Base-by-base conservation (phyloP, 2,113 vertebrate genomes). In the Myrmophylax atrothorax region DNA sequence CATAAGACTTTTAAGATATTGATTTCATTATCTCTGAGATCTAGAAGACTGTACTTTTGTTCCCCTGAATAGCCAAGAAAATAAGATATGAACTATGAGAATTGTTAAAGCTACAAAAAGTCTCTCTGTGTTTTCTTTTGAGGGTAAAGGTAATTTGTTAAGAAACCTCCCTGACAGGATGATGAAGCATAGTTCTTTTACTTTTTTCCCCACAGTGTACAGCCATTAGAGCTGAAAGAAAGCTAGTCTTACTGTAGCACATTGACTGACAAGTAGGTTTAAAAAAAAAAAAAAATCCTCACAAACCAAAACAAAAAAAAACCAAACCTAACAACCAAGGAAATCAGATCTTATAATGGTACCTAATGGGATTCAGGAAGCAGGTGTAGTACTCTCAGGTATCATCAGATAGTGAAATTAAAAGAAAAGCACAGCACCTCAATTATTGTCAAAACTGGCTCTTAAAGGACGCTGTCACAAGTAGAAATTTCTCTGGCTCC, bases 151-250 rank as follows among this genome's bases (percentile, higher is more conserved):
- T 98, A 98, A 99, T 99, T 98, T 99, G 98, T 99, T 98, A 98
- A 97, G 98, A 98, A 98, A 98, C 97, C 93, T 98, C 80, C 93
- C 97, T 99, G 99, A 98, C 99, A 99, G 98, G 95, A 99, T 99
- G 98, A 99, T 99, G 97, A 98, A 99, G 98, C 97, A 94, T 97
- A 97, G 96, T 96, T 96, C 98, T 98, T 98, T 98, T 98, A 97
- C 97, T 98, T 97, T 98, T 98, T 97, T 96, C 90, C 97, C 98
- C 96, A 98, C 97, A 80, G 95, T 84, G 40, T 97, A 97, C 96
- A 97, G 96, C 97, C 97, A 97, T 96, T 97, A 97, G 97, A 98
- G 97, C 98, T 98, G 98, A 98, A 98, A 95, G 97, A 98, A 98
- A 98, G 84, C 97, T 89, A 86, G 95, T 96, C 98, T 98, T 98